Evolutionary conservation across 1,140 invertebrate species (phyloP), one percentile per base, ranked within the genome.

Genomic region (Solenopsis invicta): DNA sequence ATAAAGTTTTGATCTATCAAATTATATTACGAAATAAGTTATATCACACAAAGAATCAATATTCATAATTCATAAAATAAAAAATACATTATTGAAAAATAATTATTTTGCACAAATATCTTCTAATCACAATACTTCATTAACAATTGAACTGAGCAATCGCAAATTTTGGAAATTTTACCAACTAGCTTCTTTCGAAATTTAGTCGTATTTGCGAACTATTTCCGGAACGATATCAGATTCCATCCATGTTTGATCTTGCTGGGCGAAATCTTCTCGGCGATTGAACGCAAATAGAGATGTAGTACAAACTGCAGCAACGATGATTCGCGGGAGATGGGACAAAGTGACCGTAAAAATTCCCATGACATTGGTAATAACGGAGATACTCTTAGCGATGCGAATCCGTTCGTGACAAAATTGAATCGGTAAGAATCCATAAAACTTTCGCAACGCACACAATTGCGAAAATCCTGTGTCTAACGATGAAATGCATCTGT

Each of bases 301-400:
- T 37, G 24, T 74, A 29, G 62, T 90, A 84, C 86, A 86, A 90
- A 90, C 85, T 85, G 86, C 48, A 56, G 21, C 56, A 41, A 48
- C 50, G 87, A 90, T 86, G 59, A 24, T 56, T 75, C 69, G 21
- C 29, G 80, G 81, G 88, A 91, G 89, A 93, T 90, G 88, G 82
- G 86, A 89, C 88, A 88, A 92, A 92, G 81, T 90, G 87, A 34
- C 86, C 90, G 88, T 93, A 93, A 93, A 93, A 92, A 89, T 93
- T 90, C 81, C 88, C 89, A 92, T 93, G 90, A 89, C 88, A 89
- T 86, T 86, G 85, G 69, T 91, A 87, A 92, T 92, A 92, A 91
- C 87, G 86, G 67, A 34, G 74, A 86, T 91, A 91, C 89, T 86
- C 81, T 77, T 89, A 89, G 88, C 80, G 81, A 86, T 69, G 56